Percentiles rank a stretch among this genome's conserved stretches.
phyloP scores from a whole-genome alignment of 2,888 invertebrate species.

The Synanthedon myopaeformis region DNA sequence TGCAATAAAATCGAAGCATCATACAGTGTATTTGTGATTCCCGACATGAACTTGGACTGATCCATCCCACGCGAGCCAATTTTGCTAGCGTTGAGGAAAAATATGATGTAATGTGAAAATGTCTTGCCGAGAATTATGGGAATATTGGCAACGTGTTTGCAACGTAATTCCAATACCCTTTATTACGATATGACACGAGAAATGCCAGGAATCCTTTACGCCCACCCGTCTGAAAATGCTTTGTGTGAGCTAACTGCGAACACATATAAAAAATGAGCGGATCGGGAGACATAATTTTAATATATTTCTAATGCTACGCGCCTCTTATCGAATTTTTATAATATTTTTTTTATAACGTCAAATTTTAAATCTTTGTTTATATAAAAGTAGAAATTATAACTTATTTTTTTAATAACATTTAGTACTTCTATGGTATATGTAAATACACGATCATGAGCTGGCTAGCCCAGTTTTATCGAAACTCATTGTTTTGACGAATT shows the following conservation, averaged over 20 bases:
- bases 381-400: too few species aligned
- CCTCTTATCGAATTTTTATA: too few species aligned
- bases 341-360: too few species aligned
- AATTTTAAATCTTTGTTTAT: too few species aligned
- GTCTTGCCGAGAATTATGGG: slow-evolving; percentile 15
- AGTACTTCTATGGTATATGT: too few species aligned
- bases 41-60: slow-evolving; percentile 17
- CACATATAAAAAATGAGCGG: neutral
- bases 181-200: slow-evolving; percentile 5
- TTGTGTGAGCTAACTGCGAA: slow-evolving; percentile 1
- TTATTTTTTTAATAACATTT: too few species aligned
- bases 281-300: neutral
- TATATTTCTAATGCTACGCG: too few species aligned
- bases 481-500: too few species aligned
- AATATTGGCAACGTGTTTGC: slow-evolving; percentile 7
- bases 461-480: too few species aligned
- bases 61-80: slow-evolving; percentile 32
- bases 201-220: neutral
- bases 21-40: slow-evolving; percentile 37
- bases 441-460: too few species aligned
- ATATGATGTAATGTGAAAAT: slow-evolving; percentile 19
- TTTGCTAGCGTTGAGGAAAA: slow-evolving; percentile 18
- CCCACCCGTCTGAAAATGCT: neutral
- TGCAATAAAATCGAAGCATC: slow-evolving; percentile 43
- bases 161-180: slow-evolving; percentile 6